These are phyloP conservation scores for Pseudochirops corinnae DNA, from an alignment of 2,797 vertebrate species.

Conservation along the genomic window DNA sequence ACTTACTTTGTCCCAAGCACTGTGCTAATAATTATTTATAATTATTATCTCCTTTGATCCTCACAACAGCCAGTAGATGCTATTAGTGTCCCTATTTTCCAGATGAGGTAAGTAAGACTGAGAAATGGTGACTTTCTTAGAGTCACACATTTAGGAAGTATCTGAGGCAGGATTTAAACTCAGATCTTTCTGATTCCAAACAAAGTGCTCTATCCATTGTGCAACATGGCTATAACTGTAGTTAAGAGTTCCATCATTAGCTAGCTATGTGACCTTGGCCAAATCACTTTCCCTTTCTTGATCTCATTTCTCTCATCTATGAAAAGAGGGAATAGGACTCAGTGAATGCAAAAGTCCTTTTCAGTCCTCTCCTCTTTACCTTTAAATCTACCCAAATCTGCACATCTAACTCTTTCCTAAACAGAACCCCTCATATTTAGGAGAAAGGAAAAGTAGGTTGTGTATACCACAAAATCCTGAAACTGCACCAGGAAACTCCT, in stretches of 20 bases:
- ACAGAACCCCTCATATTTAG: not conserved
- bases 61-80: not conserved
- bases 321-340: not conserved
- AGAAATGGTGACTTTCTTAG: not conserved
- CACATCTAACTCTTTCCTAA: not conserved
- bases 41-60: not conserved
- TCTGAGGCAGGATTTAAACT: not conserved
- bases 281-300: not conserved
- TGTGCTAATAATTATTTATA: not conserved
- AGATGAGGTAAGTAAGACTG: not conserved
- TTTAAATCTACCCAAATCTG: not conserved
- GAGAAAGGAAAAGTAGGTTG: not conserved
- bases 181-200: not conserved
- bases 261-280: not conserved
- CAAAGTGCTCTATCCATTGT: not conserved
- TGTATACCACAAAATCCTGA: not conserved
- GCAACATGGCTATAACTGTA: not conserved
- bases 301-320: not conserved
- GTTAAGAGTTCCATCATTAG: not conserved
- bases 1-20: not conserved
- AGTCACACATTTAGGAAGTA: not conserved
- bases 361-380: not conserved
- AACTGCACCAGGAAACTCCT: not conserved
- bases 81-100: not conserved
- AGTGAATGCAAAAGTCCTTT: not conserved